These are phyloP conservation scores for Adineta ricciae DNA, from an alignment of 2,888 invertebrate species.

Conservation along the genomic window DNA sequence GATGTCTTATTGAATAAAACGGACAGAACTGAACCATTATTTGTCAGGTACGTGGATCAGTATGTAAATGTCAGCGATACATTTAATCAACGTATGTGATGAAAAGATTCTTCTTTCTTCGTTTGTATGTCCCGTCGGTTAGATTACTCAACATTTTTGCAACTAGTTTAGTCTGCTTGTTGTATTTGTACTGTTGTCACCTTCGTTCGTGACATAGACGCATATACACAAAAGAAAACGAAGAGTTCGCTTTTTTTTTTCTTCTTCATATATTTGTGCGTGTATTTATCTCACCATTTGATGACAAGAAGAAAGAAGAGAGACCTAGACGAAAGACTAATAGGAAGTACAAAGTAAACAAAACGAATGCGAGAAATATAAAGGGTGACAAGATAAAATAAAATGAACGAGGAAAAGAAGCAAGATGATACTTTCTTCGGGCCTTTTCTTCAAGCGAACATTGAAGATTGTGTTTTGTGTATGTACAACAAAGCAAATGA, in stretches of 20 bases:
- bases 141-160: neutral
- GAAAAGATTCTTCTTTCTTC: neutral
- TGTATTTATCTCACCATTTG: slow-evolving; percentile 13
- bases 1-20: slow-evolving; percentile 28
- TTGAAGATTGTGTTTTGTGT: neutral
- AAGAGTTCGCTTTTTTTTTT: neutral
- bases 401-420: neutral
- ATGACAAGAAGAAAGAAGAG: neutral
- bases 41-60: slow-evolving; percentile 28
- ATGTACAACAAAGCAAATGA: neutral
- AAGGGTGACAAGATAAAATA: slow-evolving; percentile 14
- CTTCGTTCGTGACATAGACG: slow-evolving; percentile 11
- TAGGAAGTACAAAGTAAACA: slow-evolving; percentile 3
- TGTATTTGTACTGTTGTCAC: slow-evolving; percentile 4
- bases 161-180: slow-evolving; percentile 5
- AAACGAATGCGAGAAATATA: neutral
- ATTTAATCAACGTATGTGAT: neutral
- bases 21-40: slow-evolving; percentile 33
- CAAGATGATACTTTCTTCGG: neutral
- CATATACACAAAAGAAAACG: neutral
- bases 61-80: neutral
- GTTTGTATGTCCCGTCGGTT: neutral
- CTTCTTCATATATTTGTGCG: neutral
- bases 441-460: neutral
- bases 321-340: slow-evolving; percentile 15